Evolutionary conservation across 2,888 invertebrate species (phyloP).

Genomic region (Trichogramma evanescens): DNA sequence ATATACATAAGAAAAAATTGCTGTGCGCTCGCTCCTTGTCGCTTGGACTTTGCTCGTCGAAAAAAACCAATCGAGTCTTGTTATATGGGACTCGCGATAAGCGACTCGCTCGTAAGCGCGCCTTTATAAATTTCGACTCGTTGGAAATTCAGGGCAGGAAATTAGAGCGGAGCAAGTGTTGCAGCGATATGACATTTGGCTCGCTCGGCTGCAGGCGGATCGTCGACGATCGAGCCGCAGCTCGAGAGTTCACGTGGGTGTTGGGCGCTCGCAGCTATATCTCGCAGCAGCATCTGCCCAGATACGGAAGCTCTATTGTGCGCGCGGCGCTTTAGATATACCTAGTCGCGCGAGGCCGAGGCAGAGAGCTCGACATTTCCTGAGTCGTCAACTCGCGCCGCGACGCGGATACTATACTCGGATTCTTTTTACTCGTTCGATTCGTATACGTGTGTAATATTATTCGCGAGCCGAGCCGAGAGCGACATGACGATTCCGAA

Average conservation of each 20-base stretch:
- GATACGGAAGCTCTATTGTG: conserved; percentile 12
- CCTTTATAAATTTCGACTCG: conserved; percentile 41
- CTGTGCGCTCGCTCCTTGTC: too few relatives aligned
- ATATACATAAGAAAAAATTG: too few relatives aligned
- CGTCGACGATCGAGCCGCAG: neutral
- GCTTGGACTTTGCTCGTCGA: too few relatives aligned
- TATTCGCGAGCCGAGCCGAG: too few relatives aligned
- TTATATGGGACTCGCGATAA: too few relatives aligned
- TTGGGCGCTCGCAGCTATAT: conserved; percentile 36
- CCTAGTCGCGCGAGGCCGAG: conserved; percentile 16
- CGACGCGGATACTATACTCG: neutral
- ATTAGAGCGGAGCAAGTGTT: conserved; percentile 43
- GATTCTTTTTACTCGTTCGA: too few relatives aligned
- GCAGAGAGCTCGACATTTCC: neutral
- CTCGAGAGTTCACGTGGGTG: conserved; percentile 10
- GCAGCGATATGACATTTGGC: too few relatives aligned
- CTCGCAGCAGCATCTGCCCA: conserved; percentile 19
- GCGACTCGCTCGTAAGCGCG: too few relatives aligned
- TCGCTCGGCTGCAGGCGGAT: too few relatives aligned
- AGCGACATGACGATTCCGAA: too few relatives aligned
- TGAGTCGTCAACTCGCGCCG: neutral
- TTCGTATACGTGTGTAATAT: too few relatives aligned
- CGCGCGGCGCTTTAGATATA: conserved; percentile 18
- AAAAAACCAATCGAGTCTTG: too few relatives aligned
- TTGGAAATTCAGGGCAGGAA: conserved; percentile 47